Evolutionary conservation across 2,888 invertebrate species (phyloP), one percentile per base, ranked within the genome.

Genomic region (Halictus quadricinctus): DNA sequence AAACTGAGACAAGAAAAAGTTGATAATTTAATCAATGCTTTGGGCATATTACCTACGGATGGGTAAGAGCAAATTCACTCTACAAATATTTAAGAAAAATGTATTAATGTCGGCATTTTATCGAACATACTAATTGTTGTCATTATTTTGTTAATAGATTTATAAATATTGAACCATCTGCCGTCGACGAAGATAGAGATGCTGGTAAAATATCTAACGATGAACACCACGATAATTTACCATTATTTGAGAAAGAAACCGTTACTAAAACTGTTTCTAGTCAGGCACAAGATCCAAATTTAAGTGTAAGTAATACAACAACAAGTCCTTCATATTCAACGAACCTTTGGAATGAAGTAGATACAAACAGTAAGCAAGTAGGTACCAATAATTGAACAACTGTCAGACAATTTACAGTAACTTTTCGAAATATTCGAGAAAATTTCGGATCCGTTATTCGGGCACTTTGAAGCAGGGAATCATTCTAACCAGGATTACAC

Each of bases 1-100:
- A 96, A 96, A 93, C 92, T 97, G 81, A 96, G 96, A 90, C 96
- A 96, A 92, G 96, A 96, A 87, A 96, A 96, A 91, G 95, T 96
- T 58, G 95, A 95, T 79, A 96, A 96, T 90, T 95, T 97, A 87
- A 95, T 95, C 25, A 95, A 95, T 91, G 95, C 97, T 94, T 95
- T 97, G 86, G 96, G 96, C 75, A 95, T 97, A 93, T 94, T 97
- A 89, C 95, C 96, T 58, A 96, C 96, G 90, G 97, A 97, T 94
- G 96, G 96, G 96, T 96, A 94, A 95, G 95, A 72, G 13, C 25
- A 36, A 46, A 77, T 78, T 46, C 36, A 50, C 58, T 8, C 12
- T 25, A 29, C 12, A 64, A 13, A 64, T 64, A 64, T 64, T 64
- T 64, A 36, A 12, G 76, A 4, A 64, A 1, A 70, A n/a, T 15